Base-by-base conservation (phyloP, 2,888 invertebrate species). In the Dynastes maya region DNA sequence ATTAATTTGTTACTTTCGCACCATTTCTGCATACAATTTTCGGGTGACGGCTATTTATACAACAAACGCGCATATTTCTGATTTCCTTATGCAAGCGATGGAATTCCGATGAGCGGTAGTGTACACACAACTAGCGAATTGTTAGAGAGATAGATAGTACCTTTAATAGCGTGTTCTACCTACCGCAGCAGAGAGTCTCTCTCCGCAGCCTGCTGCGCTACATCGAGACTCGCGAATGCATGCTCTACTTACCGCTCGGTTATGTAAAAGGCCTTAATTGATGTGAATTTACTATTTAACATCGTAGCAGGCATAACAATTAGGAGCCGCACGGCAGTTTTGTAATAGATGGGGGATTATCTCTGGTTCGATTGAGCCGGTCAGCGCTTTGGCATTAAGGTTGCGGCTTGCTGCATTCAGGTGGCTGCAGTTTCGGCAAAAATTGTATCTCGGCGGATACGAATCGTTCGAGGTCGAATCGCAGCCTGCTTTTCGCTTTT, bases 231-330 rank as follows among this genome's bases (percentile, higher is more conserved):
- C 85, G 87, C 85, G 83, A 84, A 84, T 85, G 83, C 87, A 87
- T 86, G 88, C 88, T 88, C 88, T 88, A 88, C 86, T 88, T 88
- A 87, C 85, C 22, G 79, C 79, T 82, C 78, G 82, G 85, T 87
- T 86, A 87, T 86, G 88, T 88, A 88, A 88, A 80, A 86, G 84
- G 84, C 84, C 85, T 45, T 87, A 87, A 88, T 88, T 87, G 87
- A 87, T 86, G 88, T 87, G 86, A 87, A 87, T 87, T 87, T 86
- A 84, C 86, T 85, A 85, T 86, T 87, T 86, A 86, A 85, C 85
- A 85, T 86, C 85, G 84, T 83, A 82, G 84, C 82, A 32, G 82
- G 83, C 83, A 84, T 83, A 84, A 86, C 84, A 84, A 85, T 85
- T 83, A 83, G 83, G 45, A 81, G 78, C 81, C 83, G 63, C 29